Conservation (phyloP, 2,888 invertebrate species). For the Eupithecia inturbata region DNA sequence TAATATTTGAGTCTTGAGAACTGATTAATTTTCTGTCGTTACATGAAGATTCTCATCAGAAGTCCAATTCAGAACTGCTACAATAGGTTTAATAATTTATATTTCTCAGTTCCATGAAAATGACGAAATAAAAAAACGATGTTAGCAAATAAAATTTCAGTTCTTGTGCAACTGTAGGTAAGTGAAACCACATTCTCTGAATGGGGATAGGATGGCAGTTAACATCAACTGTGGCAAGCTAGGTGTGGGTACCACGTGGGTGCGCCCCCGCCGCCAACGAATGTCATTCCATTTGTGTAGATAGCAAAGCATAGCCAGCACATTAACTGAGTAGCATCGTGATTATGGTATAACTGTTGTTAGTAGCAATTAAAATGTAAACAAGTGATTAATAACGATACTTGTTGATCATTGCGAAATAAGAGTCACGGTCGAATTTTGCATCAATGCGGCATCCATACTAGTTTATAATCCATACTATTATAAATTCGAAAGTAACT, state of each 20-base stretch:
- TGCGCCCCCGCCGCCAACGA: slow-evolving; percentile 61
- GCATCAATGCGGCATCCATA: not conserved
- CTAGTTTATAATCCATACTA: no score
- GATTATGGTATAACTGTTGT: slow-evolving; percentile 7
- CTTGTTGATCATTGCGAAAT: not conserved
- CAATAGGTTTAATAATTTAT: not conserved
- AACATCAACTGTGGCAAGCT: slow-evolving; percentile 37
- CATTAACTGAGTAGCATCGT: slow-evolving; percentile 48
- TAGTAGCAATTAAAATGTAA: not conserved
- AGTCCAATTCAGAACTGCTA: not conserved
- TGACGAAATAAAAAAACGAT: not conserved
- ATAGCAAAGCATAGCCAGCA: slow-evolving; percentile 45
- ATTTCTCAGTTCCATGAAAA: not conserved
- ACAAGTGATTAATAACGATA: not conserved
- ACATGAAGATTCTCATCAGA: not conserved
- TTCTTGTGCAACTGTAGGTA: slow-evolving; percentile 64
- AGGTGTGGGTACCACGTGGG: slow-evolving; percentile 65
- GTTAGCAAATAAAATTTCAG: slow-evolving; percentile 59
- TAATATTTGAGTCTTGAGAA: not conserved
- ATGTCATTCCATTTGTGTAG: slow-evolving; percentile 50
- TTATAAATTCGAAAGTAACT: no score
- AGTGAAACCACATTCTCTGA: slow-evolving; percentile 69
- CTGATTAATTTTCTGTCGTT: not conserved
- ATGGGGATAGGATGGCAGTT: slow-evolving; percentile 57
- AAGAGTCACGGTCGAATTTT: not conserved